phyloP scores from a whole-genome alignment of 2,113 vertebrate species.

The Barbus barbus region DNA sequence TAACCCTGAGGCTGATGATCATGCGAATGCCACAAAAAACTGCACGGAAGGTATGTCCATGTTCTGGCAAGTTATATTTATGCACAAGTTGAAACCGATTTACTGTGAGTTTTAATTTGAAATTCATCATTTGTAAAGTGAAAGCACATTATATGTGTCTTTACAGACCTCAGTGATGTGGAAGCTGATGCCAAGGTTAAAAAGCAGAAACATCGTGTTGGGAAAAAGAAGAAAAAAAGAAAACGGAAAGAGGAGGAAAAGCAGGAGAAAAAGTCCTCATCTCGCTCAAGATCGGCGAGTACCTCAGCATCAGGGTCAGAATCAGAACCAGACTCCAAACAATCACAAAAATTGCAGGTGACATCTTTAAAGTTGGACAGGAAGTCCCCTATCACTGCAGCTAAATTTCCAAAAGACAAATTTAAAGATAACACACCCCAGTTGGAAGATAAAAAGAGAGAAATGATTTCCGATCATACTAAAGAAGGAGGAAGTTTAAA shows the following conservation, averaged over 20 bases:
- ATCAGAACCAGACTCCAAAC: conserved; percentile 70
- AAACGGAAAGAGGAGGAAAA: conserved; percentile 74
- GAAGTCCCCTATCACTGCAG: conserved; percentile 59
- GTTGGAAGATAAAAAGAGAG: conserved; percentile 37
- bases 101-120: not conserved
- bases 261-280: conserved; percentile 75
- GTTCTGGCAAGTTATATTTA: not conserved
- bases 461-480: conserved; percentile 27
- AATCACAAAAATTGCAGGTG: conserved; percentile 56
- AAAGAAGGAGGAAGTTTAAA: conserved; percentile 27
- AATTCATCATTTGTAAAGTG: not conserved
- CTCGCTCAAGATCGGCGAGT: conserved; percentile 76
- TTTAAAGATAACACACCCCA: conserved; percentile 22
- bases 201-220: conserved; percentile 74
- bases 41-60: conserved; percentile 61
- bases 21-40: conserved; percentile 64
- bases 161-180: conserved; percentile 56
- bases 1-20: conserved; percentile 56
- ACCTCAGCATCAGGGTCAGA: conserved; percentile 77
- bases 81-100: not conserved
- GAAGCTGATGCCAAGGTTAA: conserved; percentile 73
- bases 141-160: not conserved
- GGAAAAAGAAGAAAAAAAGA: conserved; percentile 80
- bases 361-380: conserved; percentile 55
- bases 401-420: conserved; percentile 42